Conservation (phyloP, 2,888 invertebrate species). For the Buathra laborator region DNA sequence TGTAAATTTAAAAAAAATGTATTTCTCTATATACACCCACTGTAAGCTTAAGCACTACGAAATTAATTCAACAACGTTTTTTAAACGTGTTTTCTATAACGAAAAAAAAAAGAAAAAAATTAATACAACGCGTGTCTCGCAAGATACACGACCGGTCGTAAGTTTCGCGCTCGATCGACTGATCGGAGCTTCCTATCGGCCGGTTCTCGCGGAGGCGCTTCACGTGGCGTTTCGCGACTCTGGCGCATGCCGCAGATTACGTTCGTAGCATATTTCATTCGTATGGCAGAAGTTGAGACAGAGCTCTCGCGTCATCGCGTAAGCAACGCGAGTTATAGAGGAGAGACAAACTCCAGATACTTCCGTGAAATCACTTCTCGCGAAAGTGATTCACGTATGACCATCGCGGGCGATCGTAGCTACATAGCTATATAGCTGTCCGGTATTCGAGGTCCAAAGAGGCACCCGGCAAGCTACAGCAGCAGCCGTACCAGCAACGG, state of each 20-base stretch:
- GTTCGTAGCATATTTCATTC: conserved; percentile 43
- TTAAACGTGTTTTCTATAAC: no score
- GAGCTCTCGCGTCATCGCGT: conserved; percentile 40
- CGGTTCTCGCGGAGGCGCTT: conserved; percentile 26
- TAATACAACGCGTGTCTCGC: neutral
- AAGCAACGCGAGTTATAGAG: conserved; percentile 27
- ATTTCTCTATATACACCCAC: no score
- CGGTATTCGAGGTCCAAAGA: conserved; percentile 19
- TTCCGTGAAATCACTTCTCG: conserved; percentile 66
- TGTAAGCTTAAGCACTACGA: no score
- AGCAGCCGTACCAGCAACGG: neutral
- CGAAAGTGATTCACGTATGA: conserved; percentile 67
- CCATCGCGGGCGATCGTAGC: conserved; percentile 23
- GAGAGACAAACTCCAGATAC: conserved; percentile 28
- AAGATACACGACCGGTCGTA: conserved; percentile 55
- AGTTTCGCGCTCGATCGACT: conserved; percentile 65
- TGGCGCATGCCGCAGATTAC: conserved; percentile 56
- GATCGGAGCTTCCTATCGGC: conserved; percentile 50
- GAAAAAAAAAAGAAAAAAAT: neutral
- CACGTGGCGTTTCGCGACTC: conserved; percentile 34
- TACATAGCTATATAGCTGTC: neutral
- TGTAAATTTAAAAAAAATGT: no score
- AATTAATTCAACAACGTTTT: no score
- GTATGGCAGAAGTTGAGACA: conserved; percentile 48
- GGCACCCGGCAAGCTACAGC: conserved; percentile 6